Evolutionary conservation across 2,113 vertebrate genomes (phyloP).

Genomic region (Athene cunicularia): DNA sequence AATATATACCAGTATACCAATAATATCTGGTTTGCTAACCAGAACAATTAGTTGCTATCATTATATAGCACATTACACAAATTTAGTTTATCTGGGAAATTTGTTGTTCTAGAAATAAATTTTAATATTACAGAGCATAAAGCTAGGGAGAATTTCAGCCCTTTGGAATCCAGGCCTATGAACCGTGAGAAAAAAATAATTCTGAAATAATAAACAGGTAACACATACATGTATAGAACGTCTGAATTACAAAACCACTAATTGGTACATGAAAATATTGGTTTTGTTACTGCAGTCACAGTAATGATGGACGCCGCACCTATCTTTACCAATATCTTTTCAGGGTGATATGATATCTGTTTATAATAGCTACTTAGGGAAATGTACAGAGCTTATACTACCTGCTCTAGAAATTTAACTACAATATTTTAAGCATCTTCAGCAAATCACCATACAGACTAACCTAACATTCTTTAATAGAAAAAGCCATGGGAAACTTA

Average conservation of each 20-base stretch:
- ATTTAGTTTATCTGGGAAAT: not conserved
- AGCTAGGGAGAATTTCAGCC: not conserved
- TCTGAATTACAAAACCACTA: not conserved
- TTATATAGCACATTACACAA: not conserved
- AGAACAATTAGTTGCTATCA: not conserved
- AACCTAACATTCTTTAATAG: not conserved
- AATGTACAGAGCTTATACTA: not conserved
- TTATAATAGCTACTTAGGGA: not conserved
- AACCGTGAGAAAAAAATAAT: not conserved
- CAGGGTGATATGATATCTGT: not conserved
- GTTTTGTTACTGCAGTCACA: not conserved
- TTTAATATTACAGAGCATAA: not conserved
- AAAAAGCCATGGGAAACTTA: not conserved
- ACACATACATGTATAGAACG: not conserved
- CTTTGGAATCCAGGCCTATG: not conserved
- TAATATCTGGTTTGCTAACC: not conserved
- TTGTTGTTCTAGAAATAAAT: not conserved
- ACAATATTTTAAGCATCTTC: not conserved
- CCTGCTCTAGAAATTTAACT: not conserved
- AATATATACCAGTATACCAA: not conserved
- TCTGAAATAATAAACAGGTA: not conserved
- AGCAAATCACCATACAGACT: not conserved
- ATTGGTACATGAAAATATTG: not conserved
- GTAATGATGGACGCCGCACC: not conserved
- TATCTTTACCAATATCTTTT: not conserved